phyloP scores from a whole-genome alignment of 2,113 vertebrate species.

The Petromus typicus region DNA sequence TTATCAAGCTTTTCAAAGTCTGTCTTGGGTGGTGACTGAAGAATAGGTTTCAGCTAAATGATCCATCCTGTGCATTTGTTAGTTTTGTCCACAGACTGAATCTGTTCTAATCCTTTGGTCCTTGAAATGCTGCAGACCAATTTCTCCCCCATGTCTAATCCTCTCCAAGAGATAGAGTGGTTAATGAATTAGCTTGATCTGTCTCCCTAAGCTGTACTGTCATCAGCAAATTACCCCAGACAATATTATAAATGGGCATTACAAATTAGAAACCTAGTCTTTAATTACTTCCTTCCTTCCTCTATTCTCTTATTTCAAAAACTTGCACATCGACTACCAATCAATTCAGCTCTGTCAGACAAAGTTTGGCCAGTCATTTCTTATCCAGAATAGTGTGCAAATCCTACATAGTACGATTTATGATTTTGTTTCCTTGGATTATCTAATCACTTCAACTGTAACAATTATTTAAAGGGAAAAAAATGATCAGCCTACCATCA shows the following conservation, averaged over 20 bases:
- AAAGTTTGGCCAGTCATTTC: slow-evolving; percentile 44
- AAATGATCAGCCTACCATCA: neutral
- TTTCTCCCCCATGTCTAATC: slow-evolving; percentile 65
- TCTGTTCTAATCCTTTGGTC: slow-evolving; percentile 29
- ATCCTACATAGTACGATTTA: no score
- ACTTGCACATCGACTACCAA: slow-evolving; percentile 48
- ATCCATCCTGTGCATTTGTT: slow-evolving; percentile 33
- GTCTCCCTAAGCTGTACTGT: slow-evolving; percentile 77
- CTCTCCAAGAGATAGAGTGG: slow-evolving; percentile 70
- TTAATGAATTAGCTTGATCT: slow-evolving; percentile 76
- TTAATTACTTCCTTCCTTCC: slow-evolving; percentile 75
- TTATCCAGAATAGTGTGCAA: neutral
- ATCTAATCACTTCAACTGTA: neutral
- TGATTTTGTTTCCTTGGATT: slow-evolving; percentile 15
- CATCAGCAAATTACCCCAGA: slow-evolving; percentile 74
- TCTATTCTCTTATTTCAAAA: slow-evolving; percentile 67
- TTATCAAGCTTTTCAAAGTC: neutral
- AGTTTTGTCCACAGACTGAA: slow-evolving; percentile 8
- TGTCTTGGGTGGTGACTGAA: neutral
- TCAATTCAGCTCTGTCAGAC: slow-evolving; percentile 39
- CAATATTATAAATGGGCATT: slow-evolving; percentile 72
- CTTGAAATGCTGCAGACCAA: slow-evolving; percentile 70
- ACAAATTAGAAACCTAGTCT: slow-evolving; percentile 74
- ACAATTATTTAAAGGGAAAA: neutral
- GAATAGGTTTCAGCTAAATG: neutral